Conservation (phyloP, 2,888 invertebrate genomes). For the Diplazon laetatorius region DNA sequence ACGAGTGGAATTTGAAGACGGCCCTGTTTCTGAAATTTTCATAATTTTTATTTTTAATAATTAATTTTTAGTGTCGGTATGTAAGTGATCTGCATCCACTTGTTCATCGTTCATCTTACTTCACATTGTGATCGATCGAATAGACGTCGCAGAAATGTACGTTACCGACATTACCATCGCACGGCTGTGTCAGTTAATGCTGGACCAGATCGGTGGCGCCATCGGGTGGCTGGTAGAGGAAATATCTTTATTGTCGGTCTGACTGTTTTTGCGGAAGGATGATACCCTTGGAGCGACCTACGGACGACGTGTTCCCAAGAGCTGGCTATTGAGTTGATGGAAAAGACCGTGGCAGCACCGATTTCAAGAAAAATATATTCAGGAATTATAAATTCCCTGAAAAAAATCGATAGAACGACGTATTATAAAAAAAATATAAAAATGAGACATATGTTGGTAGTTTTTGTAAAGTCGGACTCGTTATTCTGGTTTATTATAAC, state of each 20-base stretch:
- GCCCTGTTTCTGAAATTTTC: background rate
- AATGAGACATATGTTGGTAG: background rate
- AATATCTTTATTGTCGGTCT: background rate
- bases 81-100: background rate
- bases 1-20: background rate
- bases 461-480: background rate
- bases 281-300: background rate
- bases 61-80: background rate
- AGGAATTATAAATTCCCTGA: background rate
- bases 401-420: background rate
- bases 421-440: background rate
- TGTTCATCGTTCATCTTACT: no score
- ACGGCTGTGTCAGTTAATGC: background rate
- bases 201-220: background rate
- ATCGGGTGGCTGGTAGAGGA: background rate
- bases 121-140: no score
- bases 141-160: background rate
- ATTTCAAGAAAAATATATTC: background rate
- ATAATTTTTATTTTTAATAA: background rate
- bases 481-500: background rate
- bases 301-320: background rate
- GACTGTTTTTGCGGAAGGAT: background rate
- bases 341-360: conserved; percentile 10
- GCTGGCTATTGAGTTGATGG: background rate
- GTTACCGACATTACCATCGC: background rate